A percentile compares a stretch with the other conserved stretches of the same genome.
Evolutionary conservation across 2,797 vertebrate genomes (phyloP).

Genomic region (Peromyscus aztecus): DNA sequence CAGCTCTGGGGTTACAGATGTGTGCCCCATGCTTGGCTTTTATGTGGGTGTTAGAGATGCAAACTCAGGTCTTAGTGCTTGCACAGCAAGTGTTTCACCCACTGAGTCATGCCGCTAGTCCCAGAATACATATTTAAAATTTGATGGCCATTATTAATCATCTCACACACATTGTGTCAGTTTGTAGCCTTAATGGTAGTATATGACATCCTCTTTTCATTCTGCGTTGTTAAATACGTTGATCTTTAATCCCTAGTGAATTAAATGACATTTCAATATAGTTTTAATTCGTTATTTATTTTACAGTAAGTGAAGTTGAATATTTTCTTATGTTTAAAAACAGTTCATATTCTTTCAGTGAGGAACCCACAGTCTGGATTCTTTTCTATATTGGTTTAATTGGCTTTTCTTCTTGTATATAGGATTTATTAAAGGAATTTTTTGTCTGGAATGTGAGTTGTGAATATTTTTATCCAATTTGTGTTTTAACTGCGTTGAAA

Average conservation of each 20-base stretch:
- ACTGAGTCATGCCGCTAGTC: too few species aligned
- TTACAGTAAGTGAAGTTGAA: background rate
- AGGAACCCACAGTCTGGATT: background rate
- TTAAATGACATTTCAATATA: constrained; percentile 34
- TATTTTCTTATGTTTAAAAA: constrained; percentile 27
- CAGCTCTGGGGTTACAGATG: background rate
- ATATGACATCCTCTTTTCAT: background rate
- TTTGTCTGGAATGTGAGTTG: constrained; percentile 3
- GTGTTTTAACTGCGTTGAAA: constrained; percentile 15
- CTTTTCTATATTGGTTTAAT: background rate
- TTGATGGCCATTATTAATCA: background rate
- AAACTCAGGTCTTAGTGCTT: background rate
- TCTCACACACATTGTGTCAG: background rate
- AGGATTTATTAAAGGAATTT: background rate
- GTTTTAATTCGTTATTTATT: constrained; percentile 45
- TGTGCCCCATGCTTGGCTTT: background rate
- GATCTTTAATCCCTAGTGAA: background rate
- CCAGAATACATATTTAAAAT: background rate
- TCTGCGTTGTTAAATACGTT: background rate
- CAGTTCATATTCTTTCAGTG: constrained; percentile 1
- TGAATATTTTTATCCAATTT: constrained; percentile 38
- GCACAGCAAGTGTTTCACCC: background rate
- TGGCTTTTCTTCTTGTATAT: background rate
- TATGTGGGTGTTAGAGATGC: background rate
- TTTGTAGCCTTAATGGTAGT: background rate